A percentile compares a stretch with the other conserved stretches of the same genome.
Evolutionary conservation across 2,888 invertebrate genomes (phyloP).

Genomic region (Muscina levida): DNA sequence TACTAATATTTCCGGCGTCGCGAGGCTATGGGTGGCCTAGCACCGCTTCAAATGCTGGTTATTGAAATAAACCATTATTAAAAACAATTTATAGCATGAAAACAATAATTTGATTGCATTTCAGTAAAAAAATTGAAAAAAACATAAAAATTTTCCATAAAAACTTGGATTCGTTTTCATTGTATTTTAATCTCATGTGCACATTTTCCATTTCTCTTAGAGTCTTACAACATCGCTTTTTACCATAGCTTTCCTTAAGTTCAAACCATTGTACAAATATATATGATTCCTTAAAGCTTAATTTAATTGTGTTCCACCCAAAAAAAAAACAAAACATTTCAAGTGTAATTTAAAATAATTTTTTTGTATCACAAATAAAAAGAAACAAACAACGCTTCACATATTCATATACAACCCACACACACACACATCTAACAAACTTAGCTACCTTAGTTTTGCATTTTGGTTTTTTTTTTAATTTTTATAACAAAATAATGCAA

Average conservation of each 20-base stretch:
- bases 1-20: too few species aligned
- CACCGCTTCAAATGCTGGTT: too few species aligned
- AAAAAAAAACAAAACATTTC: conserved; percentile 13
- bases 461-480: conserved; percentile 24
- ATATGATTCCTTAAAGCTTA: conserved; percentile 28
- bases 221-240: background rate
- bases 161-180: too few species aligned
- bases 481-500: too few species aligned
- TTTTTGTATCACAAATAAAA: background rate
- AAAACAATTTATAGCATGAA: too few species aligned
- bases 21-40: too few species aligned
- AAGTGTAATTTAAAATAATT: conserved; percentile 16
- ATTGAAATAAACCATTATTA: too few species aligned
- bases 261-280: conserved; percentile 33
- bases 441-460: conserved; percentile 29
- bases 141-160: too few species aligned
- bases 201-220: too few species aligned
- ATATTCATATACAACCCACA: conserved; percentile 12
- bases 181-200: too few species aligned
- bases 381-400: background rate
- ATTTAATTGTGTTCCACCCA: conserved; percentile 38
- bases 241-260: conserved; percentile 16
- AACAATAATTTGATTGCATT: too few species aligned
- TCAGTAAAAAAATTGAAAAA: too few species aligned
- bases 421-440: conserved; percentile 24